Conservation (phyloP, 1,140 invertebrate species). For the Penaeus vannamei region DNA sequence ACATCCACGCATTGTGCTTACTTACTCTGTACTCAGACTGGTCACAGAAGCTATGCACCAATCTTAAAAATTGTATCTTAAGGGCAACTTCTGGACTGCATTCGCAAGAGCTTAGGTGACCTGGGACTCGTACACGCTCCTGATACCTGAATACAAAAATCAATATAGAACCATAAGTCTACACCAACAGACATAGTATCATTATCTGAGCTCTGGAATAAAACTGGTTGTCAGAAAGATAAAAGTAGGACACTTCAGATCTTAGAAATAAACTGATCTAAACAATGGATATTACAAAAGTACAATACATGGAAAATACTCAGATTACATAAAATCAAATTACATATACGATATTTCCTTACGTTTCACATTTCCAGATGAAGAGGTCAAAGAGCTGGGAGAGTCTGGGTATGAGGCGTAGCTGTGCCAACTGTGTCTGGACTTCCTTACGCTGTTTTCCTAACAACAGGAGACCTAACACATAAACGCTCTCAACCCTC, state of each 20-base stretch:
- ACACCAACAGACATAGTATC: too few species aligned
- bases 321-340: too few species aligned
- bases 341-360: not conserved
- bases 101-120: conserved; percentile 62
- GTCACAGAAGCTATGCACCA: conserved; percentile 66
- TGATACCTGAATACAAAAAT: conserved; percentile 39
- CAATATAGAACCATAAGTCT: too few species aligned
- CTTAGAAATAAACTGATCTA: too few species aligned
- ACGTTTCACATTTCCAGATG: conserved; percentile 65
- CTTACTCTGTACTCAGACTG: conserved; percentile 66
- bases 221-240: too few species aligned
- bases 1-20: not conserved
- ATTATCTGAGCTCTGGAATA: too few species aligned
- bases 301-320: too few species aligned
- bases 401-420: conserved; percentile 59
- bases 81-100: conserved; percentile 66
- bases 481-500: conserved; percentile 62
- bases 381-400: conserved; percentile 62
- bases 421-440: conserved; percentile 55
- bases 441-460: conserved; percentile 63
- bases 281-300: too few species aligned
- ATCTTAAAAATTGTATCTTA: conserved; percentile 65
- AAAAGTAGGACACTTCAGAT: too few species aligned
- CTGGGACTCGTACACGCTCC: conserved; percentile 61
- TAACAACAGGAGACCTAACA: conserved; percentile 60